Evolutionary conservation across 2,113 vertebrate genomes (phyloP).

Genomic region (Petrocephalus zakoni): DNA sequence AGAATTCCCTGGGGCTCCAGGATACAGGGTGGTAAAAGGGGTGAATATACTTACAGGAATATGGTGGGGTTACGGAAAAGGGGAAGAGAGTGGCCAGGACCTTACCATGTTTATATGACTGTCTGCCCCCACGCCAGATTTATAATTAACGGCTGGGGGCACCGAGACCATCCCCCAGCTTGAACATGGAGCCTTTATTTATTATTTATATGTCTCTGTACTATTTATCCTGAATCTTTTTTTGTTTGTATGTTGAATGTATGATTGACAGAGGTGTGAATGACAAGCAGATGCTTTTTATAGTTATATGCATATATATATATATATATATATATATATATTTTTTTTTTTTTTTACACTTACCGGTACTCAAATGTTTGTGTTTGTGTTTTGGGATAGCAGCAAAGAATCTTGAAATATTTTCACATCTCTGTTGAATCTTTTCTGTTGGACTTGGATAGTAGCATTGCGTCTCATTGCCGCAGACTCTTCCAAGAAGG

Average conservation of each 20-base stretch:
- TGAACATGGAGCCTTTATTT: neutral
- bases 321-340: too few relatives aligned
- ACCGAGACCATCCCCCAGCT: neutral
- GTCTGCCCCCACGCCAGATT: too few relatives aligned
- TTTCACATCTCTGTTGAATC: too few relatives aligned
- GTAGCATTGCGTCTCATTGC: neutral
- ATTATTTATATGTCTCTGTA: neutral
- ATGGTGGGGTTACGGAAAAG: neutral
- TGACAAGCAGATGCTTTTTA: neutral
- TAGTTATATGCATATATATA: neutral
- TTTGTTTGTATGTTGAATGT: neutral
- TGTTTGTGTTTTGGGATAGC: neutral
- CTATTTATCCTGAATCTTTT: neutral
- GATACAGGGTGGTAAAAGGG: neutral
- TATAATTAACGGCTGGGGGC: neutral
- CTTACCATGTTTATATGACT: neutral
- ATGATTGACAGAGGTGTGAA: neutral
- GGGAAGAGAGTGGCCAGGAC: neutral
- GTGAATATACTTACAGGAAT: conserved; percentile 1
- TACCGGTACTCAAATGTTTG: neutral
- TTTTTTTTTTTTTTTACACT: too few relatives aligned
- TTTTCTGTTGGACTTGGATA: neutral
- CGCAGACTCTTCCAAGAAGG: neutral
- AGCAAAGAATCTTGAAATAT: too few relatives aligned
- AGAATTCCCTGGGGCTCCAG: neutral